phyloP scores from a whole-genome alignment of 2,797 vertebrate genomes.

The Peromyscus nudipes region DNA sequence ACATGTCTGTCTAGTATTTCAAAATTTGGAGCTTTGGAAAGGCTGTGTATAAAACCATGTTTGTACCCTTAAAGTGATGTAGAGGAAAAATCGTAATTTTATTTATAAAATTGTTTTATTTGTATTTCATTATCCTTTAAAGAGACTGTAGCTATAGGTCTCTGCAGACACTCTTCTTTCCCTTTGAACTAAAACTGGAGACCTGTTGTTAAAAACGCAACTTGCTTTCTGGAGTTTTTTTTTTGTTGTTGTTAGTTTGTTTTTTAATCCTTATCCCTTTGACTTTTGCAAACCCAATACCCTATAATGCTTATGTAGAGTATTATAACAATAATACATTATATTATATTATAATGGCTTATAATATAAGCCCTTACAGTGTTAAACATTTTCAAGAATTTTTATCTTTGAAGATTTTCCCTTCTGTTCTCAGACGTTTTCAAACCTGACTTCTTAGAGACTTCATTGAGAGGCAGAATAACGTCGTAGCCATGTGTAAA shows the following conservation, averaged over 20 bases:
- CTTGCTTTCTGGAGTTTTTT: background rate
- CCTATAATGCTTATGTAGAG: background rate
- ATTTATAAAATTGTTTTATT: slow-evolving; percentile 2
- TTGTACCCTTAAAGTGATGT: slow-evolving; percentile 12
- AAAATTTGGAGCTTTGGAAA: slow-evolving; percentile 28
- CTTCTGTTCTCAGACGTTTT: slow-evolving; percentile 73
- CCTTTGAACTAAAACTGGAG: slow-evolving; percentile 74
- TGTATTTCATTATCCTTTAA: slow-evolving; percentile 47
- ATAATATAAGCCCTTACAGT: background rate
- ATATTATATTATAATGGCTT: background rate
- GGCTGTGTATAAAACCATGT: background rate
- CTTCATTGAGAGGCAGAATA: slow-evolving; percentile 73
- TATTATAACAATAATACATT: background rate
- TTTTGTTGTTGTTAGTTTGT: background rate
- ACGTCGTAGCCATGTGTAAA: slow-evolving; percentile 65
- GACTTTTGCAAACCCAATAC: slow-evolving; percentile 74
- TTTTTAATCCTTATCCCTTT: slow-evolving; percentile 55
- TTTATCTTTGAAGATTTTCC: slow-evolving; percentile 78
- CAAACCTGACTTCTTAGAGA: slow-evolving; percentile 6
- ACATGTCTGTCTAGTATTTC: background rate
- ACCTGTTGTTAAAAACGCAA: slow-evolving; percentile 37
- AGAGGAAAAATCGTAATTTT: slow-evolving; percentile 42
- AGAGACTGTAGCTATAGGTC: background rate
- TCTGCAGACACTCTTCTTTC: slow-evolving; percentile 5
- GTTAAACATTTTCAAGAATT: slow-evolving; percentile 68